A percentile compares a stretch with the other conserved stretches of the same genome.
phyloP scores from a whole-genome alignment of 2,797 vertebrate genomes.

The Echeneis naucrates region DNA sequence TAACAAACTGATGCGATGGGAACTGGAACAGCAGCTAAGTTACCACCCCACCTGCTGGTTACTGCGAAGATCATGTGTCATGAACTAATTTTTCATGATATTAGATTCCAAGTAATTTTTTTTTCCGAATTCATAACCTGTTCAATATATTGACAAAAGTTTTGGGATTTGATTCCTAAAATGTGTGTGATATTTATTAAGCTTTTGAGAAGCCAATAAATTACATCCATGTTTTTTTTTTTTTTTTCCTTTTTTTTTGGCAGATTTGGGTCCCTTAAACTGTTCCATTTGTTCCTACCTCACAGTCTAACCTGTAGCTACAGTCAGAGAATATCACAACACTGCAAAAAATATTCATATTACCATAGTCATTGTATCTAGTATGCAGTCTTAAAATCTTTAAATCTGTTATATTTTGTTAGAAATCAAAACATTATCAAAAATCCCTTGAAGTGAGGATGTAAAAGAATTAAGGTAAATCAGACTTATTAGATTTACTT shows the following conservation, averaged over 20 bases:
- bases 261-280: slow-evolving; percentile 1
- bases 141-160: not conserved
- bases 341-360: slow-evolving; percentile 49
- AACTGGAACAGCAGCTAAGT: slow-evolving; percentile 53
- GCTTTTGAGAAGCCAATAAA: not conserved
- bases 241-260: not conserved
- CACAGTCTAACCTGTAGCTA: slow-evolving; percentile 53
- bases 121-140: not conserved
- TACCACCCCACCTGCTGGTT: slow-evolving; percentile 60
- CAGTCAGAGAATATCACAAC: slow-evolving; percentile 57
- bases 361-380: slow-evolving; percentile 31
- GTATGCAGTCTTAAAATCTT: slow-evolving; percentile 71
- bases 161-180: not conserved
- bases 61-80: not conserved
- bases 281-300: slow-evolving; percentile 50
- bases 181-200: not conserved
- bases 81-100: not conserved
- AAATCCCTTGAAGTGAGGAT: not conserved
- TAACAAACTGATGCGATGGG: slow-evolving; percentile 38
- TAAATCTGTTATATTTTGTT: not conserved
- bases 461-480: not conserved
- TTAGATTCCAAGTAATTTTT: not conserved
- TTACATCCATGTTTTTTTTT: not conserved
- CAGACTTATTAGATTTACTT: not conserved
- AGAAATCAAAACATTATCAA: not conserved